Conservation (phyloP, 2,113 vertebrate genomes). For the Ariopsis seemanni region DNA sequence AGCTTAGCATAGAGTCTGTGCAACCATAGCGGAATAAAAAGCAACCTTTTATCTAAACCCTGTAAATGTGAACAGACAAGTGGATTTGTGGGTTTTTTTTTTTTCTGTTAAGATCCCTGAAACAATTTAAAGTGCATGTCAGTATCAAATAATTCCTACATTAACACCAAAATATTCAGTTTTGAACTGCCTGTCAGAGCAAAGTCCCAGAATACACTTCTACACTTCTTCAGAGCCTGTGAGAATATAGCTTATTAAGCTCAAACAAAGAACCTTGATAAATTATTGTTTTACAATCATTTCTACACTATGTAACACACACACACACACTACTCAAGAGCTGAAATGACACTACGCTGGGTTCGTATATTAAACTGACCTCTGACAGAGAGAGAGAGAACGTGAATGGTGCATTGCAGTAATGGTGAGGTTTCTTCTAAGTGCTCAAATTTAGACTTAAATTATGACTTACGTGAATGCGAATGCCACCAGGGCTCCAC, state of each 20-base stretch:
- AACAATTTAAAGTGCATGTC: not conserved
- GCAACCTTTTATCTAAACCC: not conserved
- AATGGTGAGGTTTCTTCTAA: not conserved
- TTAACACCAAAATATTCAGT: not conserved
- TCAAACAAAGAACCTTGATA: not conserved
- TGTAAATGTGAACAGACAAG: not conserved
- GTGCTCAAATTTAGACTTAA: not conserved
- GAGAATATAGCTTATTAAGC: not conserved
- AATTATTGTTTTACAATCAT: not conserved
- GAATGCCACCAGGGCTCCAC: slow-evolving; percentile 96
- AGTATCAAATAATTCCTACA: not conserved
- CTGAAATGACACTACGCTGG: not conserved
- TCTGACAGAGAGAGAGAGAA: slow-evolving; percentile 11
- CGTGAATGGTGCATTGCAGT: not conserved
- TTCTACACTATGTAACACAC: not conserved
- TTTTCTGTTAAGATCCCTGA: not conserved
- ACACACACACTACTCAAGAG: not conserved
- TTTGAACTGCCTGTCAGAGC: not conserved
- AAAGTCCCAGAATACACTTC: not conserved
- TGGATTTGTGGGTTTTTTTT: not conserved
- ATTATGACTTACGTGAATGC: slow-evolving; percentile 92
- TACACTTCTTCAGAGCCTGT: not conserved
- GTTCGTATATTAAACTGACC: slow-evolving; percentile 24
- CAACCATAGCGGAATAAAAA: not conserved
- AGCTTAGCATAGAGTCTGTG: not conserved